Conservation (phyloP, 2,888 invertebrate species). For the Tanaodytes sp. region DNA sequence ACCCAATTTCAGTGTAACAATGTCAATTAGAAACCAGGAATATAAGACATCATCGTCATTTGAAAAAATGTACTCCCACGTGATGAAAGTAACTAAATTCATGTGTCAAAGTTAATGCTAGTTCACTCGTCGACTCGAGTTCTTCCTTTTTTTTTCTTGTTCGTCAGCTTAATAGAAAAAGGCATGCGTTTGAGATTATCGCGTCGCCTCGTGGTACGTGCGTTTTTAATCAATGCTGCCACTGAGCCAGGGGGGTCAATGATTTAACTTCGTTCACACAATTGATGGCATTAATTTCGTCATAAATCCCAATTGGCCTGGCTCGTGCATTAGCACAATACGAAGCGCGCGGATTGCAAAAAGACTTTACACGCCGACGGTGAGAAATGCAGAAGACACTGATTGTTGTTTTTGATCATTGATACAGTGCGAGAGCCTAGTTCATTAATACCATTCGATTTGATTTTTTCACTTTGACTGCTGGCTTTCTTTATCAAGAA, state of each 20-base stretch:
- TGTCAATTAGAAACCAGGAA: too few relatives aligned
- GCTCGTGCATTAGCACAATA: slow-evolving; percentile 50
- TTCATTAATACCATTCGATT: too few relatives aligned
- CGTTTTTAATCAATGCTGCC: slow-evolving; percentile 54
- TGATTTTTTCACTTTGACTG: too few relatives aligned
- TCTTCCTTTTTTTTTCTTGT: slow-evolving; percentile 17
- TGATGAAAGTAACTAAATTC: background rate
- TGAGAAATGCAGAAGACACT: slow-evolving; percentile 35
- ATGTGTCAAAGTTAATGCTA: background rate
- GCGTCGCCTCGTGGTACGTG: slow-evolving; percentile 31
- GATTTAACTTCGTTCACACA: slow-evolving; percentile 69
- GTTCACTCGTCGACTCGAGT: background rate
- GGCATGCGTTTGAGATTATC: slow-evolving; percentile 1
- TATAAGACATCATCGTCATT: too few relatives aligned
- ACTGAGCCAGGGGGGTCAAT: slow-evolving; percentile 65
- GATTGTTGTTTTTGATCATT: slow-evolving; percentile 29
- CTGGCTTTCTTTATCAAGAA: too few relatives aligned
- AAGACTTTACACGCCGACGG: slow-evolving; percentile 19
- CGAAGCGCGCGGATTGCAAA: slow-evolving; percentile 33
- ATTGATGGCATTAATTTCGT: slow-evolving; percentile 67
- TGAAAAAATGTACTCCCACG: slow-evolving; percentile 1
- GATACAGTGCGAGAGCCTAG: too few relatives aligned
- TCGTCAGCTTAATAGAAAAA: slow-evolving; percentile 16
- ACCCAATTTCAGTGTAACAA: too few relatives aligned
- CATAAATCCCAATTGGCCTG: slow-evolving; percentile 68